Conservation (phyloP, 2,797 vertebrate genomes). For the Lagocephalus sceleratus region DNA sequence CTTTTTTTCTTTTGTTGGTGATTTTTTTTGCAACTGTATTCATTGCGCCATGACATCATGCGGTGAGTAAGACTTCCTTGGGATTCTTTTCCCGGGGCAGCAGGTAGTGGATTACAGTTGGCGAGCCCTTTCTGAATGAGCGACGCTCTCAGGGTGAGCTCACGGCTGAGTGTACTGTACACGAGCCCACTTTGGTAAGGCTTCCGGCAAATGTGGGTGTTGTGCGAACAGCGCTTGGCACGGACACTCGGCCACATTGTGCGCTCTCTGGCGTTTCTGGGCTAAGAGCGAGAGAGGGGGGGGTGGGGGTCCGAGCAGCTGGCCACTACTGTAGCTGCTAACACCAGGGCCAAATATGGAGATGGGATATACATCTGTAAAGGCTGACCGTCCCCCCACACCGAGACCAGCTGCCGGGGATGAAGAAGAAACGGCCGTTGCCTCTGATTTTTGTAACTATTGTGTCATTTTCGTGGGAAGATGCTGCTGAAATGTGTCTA, state of each 20-base stretch:
- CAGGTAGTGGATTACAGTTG: neutral
- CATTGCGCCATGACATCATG: slow-evolving; percentile 34
- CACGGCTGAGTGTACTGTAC: slow-evolving; percentile 50
- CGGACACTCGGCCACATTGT: slow-evolving; percentile 25
- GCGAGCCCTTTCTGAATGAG: slow-evolving; percentile 31
- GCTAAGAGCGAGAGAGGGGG: slow-evolving; percentile 45
- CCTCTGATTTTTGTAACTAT: no score
- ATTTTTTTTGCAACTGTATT: slow-evolving; percentile 51
- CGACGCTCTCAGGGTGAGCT: slow-evolving; percentile 51
- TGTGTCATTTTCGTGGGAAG: neutral
- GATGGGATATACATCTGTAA: slow-evolving; percentile 55
- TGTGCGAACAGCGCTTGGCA: slow-evolving; percentile 43
- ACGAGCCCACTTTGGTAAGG: slow-evolving; percentile 46
- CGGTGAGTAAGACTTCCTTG: slow-evolving; percentile 23
- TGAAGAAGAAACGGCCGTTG: slow-evolving; percentile 13
- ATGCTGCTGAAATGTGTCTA: neutral
- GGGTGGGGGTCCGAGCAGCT: slow-evolving; percentile 58
- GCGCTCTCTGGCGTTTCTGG: slow-evolving; percentile 45
- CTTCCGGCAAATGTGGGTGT: slow-evolving; percentile 53
- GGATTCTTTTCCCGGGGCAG: slow-evolving; percentile 1
- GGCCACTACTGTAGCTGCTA: slow-evolving; percentile 57
- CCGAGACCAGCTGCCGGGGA: slow-evolving; percentile 54
- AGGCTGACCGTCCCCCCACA: slow-evolving; percentile 52
- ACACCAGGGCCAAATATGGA: slow-evolving; percentile 68
- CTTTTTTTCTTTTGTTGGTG: slow-evolving; percentile 55